Evolutionary conservation across 1,140 invertebrate species (phyloP), one percentile per base, ranked within the genome.

Genomic region (Philaenus spumarius): DNA sequence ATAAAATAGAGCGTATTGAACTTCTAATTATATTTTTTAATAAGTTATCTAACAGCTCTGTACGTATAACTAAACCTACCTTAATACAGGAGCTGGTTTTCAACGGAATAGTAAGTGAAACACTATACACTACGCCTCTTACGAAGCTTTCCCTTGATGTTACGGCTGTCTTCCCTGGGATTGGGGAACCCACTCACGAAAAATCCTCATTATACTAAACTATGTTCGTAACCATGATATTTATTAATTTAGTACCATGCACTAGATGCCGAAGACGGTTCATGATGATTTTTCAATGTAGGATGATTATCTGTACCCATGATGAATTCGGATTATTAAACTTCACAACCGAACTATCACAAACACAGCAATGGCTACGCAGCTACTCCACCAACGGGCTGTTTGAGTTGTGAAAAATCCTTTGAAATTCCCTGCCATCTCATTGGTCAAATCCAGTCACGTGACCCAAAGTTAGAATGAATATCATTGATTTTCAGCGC

Each of bases 361-460:
- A 72, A 67, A 70, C 70, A 68, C 70, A 72, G 75, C 74, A 76
- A 77, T 77, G 75, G 75, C 74, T 74, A 74, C 74, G 69, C 73
- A 73, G 56, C 62, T 65, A 66, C 64, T 62, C 60, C 65, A 59
- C 58, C 60, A 67, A 67, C 66, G 63, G 66, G 62, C 60, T 60
- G 64, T 63, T 65, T 62, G 60, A 67, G 61, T 45, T 64, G 64
- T 59, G 66, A 67, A 67, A 67, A 66, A 67, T 66, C 63, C 65
- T 68, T 66, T 68, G 62, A 63, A 67, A 66, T 64, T 66, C 62
- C 57, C 48, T 50, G 56, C 30, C 52, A 59, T 64, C 58, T 64
- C 62, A 68, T 68, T 68, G 67, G 67, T 63, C 61, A 26, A 60
- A 22, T 45, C 54, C 30, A 51, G 62, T 68, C 67, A 68, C 65